Conservation (phyloP, 2,113 vertebrate species). For the Ptychochromis oligacanthus region DNA sequence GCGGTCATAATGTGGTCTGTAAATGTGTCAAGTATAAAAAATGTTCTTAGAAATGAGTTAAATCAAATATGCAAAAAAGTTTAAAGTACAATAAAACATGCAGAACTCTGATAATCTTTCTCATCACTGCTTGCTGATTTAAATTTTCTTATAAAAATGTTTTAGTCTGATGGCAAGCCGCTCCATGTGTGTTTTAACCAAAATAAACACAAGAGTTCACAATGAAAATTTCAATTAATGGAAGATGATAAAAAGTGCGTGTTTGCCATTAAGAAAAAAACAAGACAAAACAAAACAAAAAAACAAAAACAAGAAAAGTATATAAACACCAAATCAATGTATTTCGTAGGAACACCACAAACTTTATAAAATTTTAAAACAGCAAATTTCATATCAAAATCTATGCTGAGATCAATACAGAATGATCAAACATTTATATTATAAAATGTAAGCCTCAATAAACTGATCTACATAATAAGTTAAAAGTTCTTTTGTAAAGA, state of each 20-base stretch:
- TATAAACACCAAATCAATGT: too few species aligned
- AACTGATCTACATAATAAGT: background rate
- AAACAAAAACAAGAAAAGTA: too few species aligned
- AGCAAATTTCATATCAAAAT: constrained; percentile 1
- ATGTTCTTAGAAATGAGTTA: background rate
- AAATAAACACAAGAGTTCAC: background rate
- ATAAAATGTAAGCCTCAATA: background rate
- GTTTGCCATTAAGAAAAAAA: background rate
- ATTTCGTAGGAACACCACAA: too few species aligned
- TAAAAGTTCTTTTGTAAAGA: background rate
- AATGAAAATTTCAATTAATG: background rate
- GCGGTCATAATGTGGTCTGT: background rate
- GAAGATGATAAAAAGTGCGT: background rate
- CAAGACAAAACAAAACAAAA: background rate
- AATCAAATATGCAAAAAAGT: background rate
- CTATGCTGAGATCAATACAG: background rate
- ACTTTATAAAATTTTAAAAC: background rate
- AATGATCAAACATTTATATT: background rate
- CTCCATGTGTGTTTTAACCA: background rate
- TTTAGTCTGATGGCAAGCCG: background rate
- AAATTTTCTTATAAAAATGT: background rate
- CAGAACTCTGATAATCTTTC: background rate
- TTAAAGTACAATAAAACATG: background rate
- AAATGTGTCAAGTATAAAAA: background rate
- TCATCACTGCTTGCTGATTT: background rate